Evolutionary conservation across 1,140 invertebrate species (phyloP), one percentile per base, ranked within the genome.

Genomic region (Ostrea denselamellosa): DNA sequence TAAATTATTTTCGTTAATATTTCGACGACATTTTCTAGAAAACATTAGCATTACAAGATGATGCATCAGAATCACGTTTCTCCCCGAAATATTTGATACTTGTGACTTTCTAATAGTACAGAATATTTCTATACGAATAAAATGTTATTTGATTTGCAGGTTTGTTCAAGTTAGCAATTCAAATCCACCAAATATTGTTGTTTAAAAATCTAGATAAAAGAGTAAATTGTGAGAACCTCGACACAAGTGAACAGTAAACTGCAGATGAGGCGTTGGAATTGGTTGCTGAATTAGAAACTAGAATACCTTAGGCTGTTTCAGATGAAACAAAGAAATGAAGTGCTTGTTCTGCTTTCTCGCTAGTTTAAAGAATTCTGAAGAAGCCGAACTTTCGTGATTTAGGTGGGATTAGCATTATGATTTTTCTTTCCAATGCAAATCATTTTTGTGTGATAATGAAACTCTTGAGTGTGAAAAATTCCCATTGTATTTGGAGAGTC

Each of bases 281-380:
- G 68, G 68, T 34, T 44, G 68, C 25, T 77, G 68, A 77, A 28
- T 28, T 25, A 77, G 68, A 77, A 77, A 77, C 14, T 25, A 77
- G 68, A 25, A 25, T 77, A 77, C 68, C 68, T 34, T 22, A 14
- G 68, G 68, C 25, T 77, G 22, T 77, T 77, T 77, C 25, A 25
- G 28, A 34, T 28, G 68, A 28, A 77, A 77, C 68, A 77, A 77
- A 77, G 68, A 77, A 77, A 77, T 77, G 68, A 77, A 77, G 22
- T 17, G 25, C 28, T 77, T 77, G 22, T 34, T 77, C 22, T 25
- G 25, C 14, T 25, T 77, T 77, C 25, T 77, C 68, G 25, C 68
- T 14, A 77, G 68, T 25, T 28, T 77, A n/a, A 10, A 28, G 68
- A 34, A 14, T 12, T 77, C 9, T 34, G 22, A 34, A 77, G 12